Conservation (phyloP, 2,113 vertebrate species). For the Triplophysa rosa region DNA sequence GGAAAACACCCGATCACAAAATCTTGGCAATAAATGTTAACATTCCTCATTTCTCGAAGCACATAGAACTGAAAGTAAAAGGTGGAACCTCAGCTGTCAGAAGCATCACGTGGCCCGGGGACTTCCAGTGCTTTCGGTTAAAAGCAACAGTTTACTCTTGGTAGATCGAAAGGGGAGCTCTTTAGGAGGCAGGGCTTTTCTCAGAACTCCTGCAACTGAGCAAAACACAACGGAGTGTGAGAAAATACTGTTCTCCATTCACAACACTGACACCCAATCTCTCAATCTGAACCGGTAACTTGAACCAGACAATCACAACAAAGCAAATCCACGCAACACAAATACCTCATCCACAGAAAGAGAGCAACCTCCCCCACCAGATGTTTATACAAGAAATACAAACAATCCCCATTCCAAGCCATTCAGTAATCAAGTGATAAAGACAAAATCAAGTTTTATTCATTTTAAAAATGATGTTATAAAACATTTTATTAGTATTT, state of each 20-base stretch:
- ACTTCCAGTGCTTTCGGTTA: conserved; percentile 63
- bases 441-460: too few relatives aligned
- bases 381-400: conserved; percentile 63
- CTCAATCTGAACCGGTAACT: conserved; percentile 64
- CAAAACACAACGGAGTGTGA: conserved; percentile 66
- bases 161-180: not conserved
- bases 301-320: conserved; percentile 70
- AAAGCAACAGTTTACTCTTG: conserved; percentile 55
- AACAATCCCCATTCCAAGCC: conserved; percentile 33
- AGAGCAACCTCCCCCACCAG: not conserved
- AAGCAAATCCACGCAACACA: conserved; percentile 62
- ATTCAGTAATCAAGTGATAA: not conserved
- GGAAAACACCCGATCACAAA: conserved; percentile 2
- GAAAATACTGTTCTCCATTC: conserved; percentile 71
- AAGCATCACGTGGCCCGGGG: conserved; percentile 51
- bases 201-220: conserved; percentile 47
- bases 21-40: not conserved
- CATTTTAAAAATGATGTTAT: too few relatives aligned
- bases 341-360: conserved; percentile 54
- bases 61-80: conserved; percentile 57
- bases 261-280: conserved; percentile 68
- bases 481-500: not conserved
- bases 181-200: conserved; percentile 43
- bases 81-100: conserved; percentile 52
- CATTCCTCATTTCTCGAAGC: conserved; percentile 55